These are phyloP conservation scores for Ericerus pela DNA, from an alignment of 1,140 invertebrate species.

Conservation along the genomic window DNA sequence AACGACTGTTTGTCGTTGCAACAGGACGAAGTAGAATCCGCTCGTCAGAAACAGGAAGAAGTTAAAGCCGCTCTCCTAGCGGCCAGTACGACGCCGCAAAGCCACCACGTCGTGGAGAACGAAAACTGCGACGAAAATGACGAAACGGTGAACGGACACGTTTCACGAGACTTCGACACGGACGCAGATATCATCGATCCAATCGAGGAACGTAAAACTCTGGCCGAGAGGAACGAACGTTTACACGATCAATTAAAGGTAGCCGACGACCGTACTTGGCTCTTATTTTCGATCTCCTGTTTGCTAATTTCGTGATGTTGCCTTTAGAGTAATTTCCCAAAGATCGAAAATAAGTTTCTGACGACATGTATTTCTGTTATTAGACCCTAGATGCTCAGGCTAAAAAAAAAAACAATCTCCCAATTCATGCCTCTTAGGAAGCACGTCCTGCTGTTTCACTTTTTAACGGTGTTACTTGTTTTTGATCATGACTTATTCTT, in stretches of 20 bases:
- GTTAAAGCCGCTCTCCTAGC: slow-evolving; percentile 53
- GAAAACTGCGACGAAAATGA: slow-evolving; percentile 55
- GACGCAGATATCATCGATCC: slow-evolving; percentile 82
- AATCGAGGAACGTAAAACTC: slow-evolving; percentile 77
- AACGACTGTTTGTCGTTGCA: not conserved
- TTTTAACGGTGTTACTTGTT: no score
- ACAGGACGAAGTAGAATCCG: slow-evolving; percentile 40
- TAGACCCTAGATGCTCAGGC: no score
- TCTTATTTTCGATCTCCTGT: no score
- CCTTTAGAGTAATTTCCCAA: no score
- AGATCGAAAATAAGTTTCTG: no score
- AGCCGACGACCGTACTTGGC: no score
- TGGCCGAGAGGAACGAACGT: slow-evolving; percentile 82
- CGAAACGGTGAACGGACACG: slow-evolving; percentile 54
- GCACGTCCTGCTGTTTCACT: no score
- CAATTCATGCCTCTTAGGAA: no score
- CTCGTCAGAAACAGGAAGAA: slow-evolving; percentile 57
- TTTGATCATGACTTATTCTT: no score
- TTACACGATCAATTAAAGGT: slow-evolving; percentile 89
- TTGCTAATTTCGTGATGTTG: slow-evolving; percentile 26
- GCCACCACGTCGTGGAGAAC: slow-evolving; percentile 66
- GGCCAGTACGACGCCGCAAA: slow-evolving; percentile 56
- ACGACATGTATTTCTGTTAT: no score
- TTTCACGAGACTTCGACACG: slow-evolving; percentile 60
- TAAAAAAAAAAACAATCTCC: no score